Conservation (phyloP, 1,140 invertebrate genomes). For the Heliconius hewitsoni region DNA sequence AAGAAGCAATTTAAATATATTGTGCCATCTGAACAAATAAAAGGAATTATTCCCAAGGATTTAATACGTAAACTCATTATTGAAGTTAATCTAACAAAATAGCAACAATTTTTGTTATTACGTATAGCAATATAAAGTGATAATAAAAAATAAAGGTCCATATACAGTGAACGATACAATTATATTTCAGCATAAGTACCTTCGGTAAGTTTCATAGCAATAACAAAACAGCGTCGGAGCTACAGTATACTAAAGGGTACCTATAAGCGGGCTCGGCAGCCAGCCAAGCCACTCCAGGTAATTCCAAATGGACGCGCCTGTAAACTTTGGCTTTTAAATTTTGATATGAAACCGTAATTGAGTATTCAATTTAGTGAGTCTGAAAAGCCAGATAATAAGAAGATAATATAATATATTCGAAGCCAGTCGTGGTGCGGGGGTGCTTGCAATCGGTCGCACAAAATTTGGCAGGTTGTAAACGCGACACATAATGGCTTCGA, state of each 20-base stretch:
- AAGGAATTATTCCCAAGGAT: background rate
- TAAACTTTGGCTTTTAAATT: conserved; percentile 36
- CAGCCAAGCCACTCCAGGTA: conserved; percentile 59
- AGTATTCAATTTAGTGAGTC: conserved; percentile 10
- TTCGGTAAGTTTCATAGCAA: conserved; percentile 33
- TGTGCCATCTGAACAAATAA: too few species aligned
- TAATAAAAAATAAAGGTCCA: conserved; percentile 6
- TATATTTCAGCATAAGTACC: conserved; percentile 3
- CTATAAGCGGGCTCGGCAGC: conserved; percentile 46
- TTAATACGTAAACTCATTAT: background rate
- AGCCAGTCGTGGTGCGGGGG: too few species aligned
- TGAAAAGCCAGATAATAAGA: background rate
- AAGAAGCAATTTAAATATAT: too few species aligned
- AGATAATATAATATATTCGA: background rate
- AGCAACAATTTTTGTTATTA: background rate
- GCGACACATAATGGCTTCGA: too few species aligned
- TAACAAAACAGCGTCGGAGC: conserved; percentile 33
- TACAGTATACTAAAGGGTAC: conserved; percentile 41
- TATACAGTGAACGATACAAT: background rate
- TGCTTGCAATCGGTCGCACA: too few species aligned
- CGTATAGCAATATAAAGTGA: background rate
- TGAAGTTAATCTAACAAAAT: background rate
- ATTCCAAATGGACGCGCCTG: conserved; percentile 42
- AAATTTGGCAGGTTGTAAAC: too few species aligned
- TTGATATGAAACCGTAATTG: conserved; percentile 25